Base-by-base conservation (phyloP, 1,140 invertebrate genomes). In the Brachionus paranguensis region DNA sequence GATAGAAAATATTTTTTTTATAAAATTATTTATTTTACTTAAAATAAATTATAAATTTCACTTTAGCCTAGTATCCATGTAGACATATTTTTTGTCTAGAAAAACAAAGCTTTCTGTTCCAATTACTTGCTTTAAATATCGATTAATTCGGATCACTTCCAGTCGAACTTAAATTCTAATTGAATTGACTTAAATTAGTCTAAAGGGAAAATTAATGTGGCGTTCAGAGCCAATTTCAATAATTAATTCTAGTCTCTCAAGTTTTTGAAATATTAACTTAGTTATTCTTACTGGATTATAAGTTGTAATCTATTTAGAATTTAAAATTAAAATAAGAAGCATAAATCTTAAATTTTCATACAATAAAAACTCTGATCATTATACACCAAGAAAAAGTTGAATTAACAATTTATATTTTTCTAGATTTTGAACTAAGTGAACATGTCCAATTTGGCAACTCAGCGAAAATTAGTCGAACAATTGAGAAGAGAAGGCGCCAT, bases 391-490 rank as follows among this genome's bases (percentile, higher is more conserved):
- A 12, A 33, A 70, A 70, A 70, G 8, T 76, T 50, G 27, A 50
- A 20, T 47, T 50, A 10, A 4, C 0, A 50, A 24, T 47, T 76
- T 76, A 47, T 3, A 14, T 76, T 50, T 10, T 12, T 76, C 53
- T 27, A 27, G 10, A 27, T 53, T 29, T n/a, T 50, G 2, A 24
- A 47, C 4, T 6, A 76, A 76, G 7, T 0, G n/a, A 45, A 83
- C 45, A 84, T 84, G 83, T 72, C 83, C 14, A 84, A 78, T 43
- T 17, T 84, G 17, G 55, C 72, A 6, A 53, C 45, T 11, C 72
- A 84, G 33, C 37, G 64, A n/a, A 84, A 84, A 65, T 27, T 84
- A 45, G 55, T 78, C 17, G 72, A 78, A 50, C 84, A 84, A 37
- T 68, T 84, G 50, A 20, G 84, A 64, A 14, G 27, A 17, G 84